A percentile compares a stretch with the other conserved stretches of the same genome.
Conservation (phyloP, 2,797 vertebrate species). For the Esox masquinongy region DNA sequence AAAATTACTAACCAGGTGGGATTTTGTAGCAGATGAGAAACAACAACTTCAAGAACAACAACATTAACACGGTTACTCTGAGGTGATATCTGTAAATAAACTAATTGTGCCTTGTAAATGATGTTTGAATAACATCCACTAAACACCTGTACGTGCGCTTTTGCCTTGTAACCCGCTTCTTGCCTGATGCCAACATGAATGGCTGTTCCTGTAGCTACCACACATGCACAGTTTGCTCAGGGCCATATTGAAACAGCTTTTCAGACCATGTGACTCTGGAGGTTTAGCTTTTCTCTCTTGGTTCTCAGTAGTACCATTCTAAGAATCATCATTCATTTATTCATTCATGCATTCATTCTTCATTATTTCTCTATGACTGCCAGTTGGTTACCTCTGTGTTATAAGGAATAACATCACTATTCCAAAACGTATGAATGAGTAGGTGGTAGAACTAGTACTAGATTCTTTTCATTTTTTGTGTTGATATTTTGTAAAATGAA, state of each 20-base stretch:
- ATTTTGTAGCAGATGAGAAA: slow-evolving; percentile 62
- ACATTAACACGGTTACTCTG: slow-evolving; percentile 78
- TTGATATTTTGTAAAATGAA: slow-evolving; percentile 40
- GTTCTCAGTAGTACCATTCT: slow-evolving; percentile 51
- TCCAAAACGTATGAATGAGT: slow-evolving; percentile 57
- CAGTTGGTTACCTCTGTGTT: slow-evolving; percentile 63
- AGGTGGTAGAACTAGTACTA: slow-evolving; percentile 54
- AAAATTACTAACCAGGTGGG: slow-evolving; percentile 87
- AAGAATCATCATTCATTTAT: slow-evolving; percentile 43
- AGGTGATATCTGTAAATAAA: slow-evolving; percentile 86
- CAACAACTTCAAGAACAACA: slow-evolving; percentile 30
- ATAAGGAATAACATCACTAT: slow-evolving; percentile 63
- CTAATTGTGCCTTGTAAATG: slow-evolving; percentile 91
- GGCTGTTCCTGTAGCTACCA: slow-evolving; percentile 38
- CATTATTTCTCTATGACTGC: slow-evolving; percentile 62
- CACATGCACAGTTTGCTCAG: slow-evolving; percentile 62
- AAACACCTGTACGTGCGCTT: slow-evolving; percentile 83
- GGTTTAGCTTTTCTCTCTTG: slow-evolving; percentile 47
- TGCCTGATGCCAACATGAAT: slow-evolving; percentile 78
- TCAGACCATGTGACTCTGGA: slow-evolving; percentile 66
- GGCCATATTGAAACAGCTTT: slow-evolving; percentile 62
- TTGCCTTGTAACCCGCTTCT: slow-evolving; percentile 84
- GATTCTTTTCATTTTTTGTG: slow-evolving; percentile 24
- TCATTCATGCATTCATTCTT: slow-evolving; percentile 8
- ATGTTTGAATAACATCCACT: slow-evolving; percentile 80